phyloP scores from a whole-genome alignment of 2,888 invertebrate genomes.

The Watsonalla cultraria region DNA sequence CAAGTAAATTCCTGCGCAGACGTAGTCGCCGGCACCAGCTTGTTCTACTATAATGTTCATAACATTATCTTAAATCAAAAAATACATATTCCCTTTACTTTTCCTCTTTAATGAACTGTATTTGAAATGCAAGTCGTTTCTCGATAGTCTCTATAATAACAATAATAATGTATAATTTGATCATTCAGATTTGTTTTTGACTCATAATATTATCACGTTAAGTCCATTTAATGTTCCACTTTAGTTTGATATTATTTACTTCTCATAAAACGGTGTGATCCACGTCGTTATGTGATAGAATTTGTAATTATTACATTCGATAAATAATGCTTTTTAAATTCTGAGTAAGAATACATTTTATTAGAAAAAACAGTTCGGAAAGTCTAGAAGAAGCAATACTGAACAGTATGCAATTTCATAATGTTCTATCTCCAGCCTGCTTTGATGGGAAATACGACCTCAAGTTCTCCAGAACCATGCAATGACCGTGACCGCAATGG shows the following conservation, averaged over 20 bases:
- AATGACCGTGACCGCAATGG: too few relatives aligned
- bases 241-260: not conserved
- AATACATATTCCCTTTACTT: not conserved
- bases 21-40: too few relatives aligned
- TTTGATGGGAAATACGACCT: too few relatives aligned
- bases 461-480: too few relatives aligned
- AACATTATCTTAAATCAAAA: too few relatives aligned
- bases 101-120: not conserved
- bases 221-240: not conserved
- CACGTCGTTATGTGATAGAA: not conserved
- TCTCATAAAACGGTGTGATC: not conserved
- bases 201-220: not conserved
- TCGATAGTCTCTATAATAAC: not conserved
- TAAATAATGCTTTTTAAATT: not conserved
- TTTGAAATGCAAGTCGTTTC: not conserved
- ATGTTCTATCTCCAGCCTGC: too few relatives aligned
- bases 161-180: not conserved
- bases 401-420: too few relatives aligned
- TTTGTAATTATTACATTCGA: not conserved
- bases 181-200: not conserved
- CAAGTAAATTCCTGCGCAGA: too few relatives aligned
- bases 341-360: too few relatives aligned
- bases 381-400: too few relatives aligned
- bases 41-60: too few relatives aligned
- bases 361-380: too few relatives aligned